These are phyloP conservation scores for Agrochola macilenta DNA, from an alignment of 2,888 invertebrate genomes.

Conservation along the genomic window DNA sequence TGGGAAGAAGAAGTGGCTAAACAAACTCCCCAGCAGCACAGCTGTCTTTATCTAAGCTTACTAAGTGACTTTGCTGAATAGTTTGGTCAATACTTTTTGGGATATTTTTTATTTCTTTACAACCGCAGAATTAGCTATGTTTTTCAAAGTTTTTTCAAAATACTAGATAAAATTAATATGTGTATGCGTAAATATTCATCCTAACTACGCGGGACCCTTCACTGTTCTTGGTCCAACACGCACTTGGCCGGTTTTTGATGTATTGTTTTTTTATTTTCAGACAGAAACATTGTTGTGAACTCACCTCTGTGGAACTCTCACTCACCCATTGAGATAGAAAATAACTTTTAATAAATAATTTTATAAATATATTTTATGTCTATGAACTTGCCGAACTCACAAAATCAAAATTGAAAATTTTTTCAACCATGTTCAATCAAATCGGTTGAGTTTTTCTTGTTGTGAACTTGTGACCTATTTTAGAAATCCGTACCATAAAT, in stretches of 20 bases:
- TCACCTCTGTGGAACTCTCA: not conserved
- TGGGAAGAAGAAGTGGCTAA: too few species aligned
- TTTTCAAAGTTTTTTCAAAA: not conserved
- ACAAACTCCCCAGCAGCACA: too few species aligned
- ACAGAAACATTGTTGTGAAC: not conserved
- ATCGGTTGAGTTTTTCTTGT: not conserved
- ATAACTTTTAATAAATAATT: too few species aligned
- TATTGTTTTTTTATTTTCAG: not conserved
- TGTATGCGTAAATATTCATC: not conserved
- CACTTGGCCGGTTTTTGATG: not conserved
- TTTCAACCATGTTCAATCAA: not conserved
- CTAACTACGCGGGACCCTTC: not conserved
- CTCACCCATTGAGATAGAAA: too few species aligned
- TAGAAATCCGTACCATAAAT: not conserved
- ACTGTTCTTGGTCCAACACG: not conserved
- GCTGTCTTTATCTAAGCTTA: too few species aligned
- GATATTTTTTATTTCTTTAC: not conserved
- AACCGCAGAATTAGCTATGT: not conserved
- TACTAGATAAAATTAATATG: not conserved
- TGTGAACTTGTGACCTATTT: not conserved
- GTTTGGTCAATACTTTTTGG: not conserved
- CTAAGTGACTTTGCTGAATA: not conserved
- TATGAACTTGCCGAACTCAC: not conserved
- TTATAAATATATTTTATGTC: too few species aligned
- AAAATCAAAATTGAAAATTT: too few species aligned